These are phyloP conservation scores for Acanthisitta chloris DNA, from an alignment of 2,113 vertebrate genomes.

Conservation along the genomic window DNA sequence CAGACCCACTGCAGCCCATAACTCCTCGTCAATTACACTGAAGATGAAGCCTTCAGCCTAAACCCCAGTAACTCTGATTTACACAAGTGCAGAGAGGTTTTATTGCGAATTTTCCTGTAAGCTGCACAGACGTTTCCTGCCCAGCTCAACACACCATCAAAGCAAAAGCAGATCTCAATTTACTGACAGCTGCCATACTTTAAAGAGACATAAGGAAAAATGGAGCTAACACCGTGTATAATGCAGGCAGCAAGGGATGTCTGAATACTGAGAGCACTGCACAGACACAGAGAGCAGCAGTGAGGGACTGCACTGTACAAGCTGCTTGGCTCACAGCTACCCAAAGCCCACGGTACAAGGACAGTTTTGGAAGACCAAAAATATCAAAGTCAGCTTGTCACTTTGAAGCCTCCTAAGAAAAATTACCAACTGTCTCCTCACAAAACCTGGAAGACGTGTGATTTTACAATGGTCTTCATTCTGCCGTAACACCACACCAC, in stretches of 20 bases:
- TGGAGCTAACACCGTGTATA: not conserved
- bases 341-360: not conserved
- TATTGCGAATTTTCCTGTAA: not conserved
- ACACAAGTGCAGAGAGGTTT: not conserved
- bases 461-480: not conserved
- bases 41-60: not conserved
- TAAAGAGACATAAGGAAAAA: constrained; percentile 16
- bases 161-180: constrained; percentile 6
- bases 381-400: not conserved
- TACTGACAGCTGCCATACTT: constrained; percentile 16
- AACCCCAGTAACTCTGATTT: not conserved
- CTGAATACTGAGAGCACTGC: not conserved
- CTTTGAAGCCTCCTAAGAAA: not conserved
- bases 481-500: fast-evolving
- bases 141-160: not conserved
- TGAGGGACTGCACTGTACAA: not conserved
- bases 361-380: not conserved
- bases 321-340: not conserved
- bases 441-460: not conserved
- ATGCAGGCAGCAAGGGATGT: fast-evolving
- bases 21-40: not conserved
- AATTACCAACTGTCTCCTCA: not conserved
- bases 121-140: not conserved
- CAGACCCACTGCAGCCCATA: not conserved
- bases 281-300: not conserved